Conservation (phyloP, 2,888 invertebrate species). For the Sinhomidia bicolor region DNA sequence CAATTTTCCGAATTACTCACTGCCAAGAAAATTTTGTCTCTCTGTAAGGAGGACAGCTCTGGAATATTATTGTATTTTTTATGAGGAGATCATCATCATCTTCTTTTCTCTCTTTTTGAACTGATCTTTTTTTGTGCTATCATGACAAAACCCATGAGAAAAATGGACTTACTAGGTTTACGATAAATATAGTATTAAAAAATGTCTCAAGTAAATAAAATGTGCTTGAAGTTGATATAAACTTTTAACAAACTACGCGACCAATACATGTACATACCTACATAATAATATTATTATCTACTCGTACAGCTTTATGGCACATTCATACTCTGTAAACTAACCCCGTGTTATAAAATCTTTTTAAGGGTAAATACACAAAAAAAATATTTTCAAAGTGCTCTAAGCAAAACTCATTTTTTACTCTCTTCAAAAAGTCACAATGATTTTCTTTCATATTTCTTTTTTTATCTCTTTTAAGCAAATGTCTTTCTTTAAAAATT, state of each 20-base stretch:
- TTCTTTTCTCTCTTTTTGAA: not conserved
- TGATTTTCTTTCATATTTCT: conserved; percentile 17
- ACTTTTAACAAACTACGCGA: not conserved
- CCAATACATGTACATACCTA: not conserved
- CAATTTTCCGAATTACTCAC: conserved; percentile 29
- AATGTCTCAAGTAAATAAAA: not conserved
- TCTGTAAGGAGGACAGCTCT: not conserved
- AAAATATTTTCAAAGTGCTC: not conserved
- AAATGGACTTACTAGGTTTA: conserved; percentile 12
- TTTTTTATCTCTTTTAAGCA: conserved; percentile 25
- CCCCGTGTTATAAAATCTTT: conserved; percentile 31
- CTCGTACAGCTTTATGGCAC: not conserved
- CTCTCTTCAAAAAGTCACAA: conserved; percentile 11
- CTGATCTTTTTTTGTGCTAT: conserved; percentile 2
- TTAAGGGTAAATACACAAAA: conserved; percentile 32
- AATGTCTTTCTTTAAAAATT: conserved; percentile 23
- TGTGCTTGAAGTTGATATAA: not conserved
- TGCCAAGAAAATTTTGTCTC: conserved; percentile 9
- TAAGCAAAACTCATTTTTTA: not conserved
- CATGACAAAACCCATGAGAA: not conserved
- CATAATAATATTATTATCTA: too few species aligned
- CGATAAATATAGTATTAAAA: not conserved
- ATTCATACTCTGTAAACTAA: not conserved
- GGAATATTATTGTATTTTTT: not conserved
- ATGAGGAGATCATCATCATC: not conserved